Evolutionary conservation across 2,888 invertebrate species (phyloP).

Genomic region (Heliconius hortense): DNA sequence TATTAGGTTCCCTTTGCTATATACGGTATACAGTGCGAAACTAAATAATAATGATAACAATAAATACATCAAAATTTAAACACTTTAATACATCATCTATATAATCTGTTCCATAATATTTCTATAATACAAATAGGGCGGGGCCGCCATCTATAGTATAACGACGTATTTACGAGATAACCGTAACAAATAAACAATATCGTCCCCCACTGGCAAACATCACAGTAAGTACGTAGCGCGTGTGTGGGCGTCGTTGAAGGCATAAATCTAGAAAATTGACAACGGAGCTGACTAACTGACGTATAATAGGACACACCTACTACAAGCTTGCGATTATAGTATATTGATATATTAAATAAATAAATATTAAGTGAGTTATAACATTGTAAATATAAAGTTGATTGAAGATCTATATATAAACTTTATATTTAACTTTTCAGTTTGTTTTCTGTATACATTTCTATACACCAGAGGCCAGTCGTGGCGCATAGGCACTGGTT

Average conservation of each 20-base stretch:
- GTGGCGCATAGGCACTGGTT: too few relatives aligned
- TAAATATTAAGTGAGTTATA: background rate
- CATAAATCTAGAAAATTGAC: constrained; percentile 57
- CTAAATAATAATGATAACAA: too few relatives aligned
- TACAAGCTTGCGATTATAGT: constrained; percentile 31
- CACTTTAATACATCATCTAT: background rate
- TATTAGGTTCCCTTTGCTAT: background rate
- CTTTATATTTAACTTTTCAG: background rate
- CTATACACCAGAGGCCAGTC: too few relatives aligned
- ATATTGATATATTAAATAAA: background rate
- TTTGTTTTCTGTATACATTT: too few relatives aligned
- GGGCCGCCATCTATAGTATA: constrained; percentile 10
- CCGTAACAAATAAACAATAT: constrained; percentile 27
- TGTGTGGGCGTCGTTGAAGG: constrained; percentile 43
- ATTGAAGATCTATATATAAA: background rate
- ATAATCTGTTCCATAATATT: background rate
- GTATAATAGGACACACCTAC: constrained; percentile 44
- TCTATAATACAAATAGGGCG: constrained; percentile 1
- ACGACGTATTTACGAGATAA: constrained; percentile 25
- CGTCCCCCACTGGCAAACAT: constrained; percentile 14
- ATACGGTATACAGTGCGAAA: background rate
- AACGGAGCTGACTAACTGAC: constrained; percentile 48
- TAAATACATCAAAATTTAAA: background rate
- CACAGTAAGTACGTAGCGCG: constrained; percentile 21
- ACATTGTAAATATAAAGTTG: background rate